Evolutionary conservation across 2,888 invertebrate species (phyloP).

Genomic region (Octonoba sinensis): DNA sequence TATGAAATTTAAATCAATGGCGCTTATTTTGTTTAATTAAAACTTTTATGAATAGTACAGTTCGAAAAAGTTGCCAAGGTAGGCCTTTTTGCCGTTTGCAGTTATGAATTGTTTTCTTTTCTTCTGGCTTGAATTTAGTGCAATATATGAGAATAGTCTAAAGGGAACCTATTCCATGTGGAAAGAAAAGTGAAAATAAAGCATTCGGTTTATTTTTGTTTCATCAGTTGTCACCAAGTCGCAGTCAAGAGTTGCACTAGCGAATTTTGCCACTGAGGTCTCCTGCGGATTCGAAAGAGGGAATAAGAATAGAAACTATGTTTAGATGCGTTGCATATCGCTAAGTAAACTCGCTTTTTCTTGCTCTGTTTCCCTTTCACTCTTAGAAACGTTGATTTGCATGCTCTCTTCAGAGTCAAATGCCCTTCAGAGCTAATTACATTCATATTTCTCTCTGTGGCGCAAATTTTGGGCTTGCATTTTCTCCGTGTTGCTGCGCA

Average conservation of each 20-base stretch:
- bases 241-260: conserved; percentile 39
- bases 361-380: background rate
- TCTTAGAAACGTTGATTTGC: conserved; percentile 26
- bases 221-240: conserved; percentile 21
- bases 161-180: too few species aligned
- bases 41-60: too few species aligned
- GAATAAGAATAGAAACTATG: conserved; percentile 60
- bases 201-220: conserved; percentile 28
- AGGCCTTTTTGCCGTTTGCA: too few species aligned
- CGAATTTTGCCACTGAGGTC: conserved; percentile 26
- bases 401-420: background rate
- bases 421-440: background rate
- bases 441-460: background rate
- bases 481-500: too few species aligned
- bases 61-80: too few species aligned
- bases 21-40: too few species aligned
- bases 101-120: too few species aligned
- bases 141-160: too few species aligned
- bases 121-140: too few species aligned
- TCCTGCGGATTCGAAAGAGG: conserved; percentile 44
- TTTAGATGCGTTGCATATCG: conserved; percentile 48
- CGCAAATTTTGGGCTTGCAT: too few species aligned
- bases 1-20: too few species aligned
- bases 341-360: conserved; percentile 20
- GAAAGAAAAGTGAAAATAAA: background rate